Percentiles rank a stretch among this genome's conserved stretches.
Evolutionary conservation across 1,140 invertebrate species (phyloP).

Genomic region (Danaus plexippus): DNA sequence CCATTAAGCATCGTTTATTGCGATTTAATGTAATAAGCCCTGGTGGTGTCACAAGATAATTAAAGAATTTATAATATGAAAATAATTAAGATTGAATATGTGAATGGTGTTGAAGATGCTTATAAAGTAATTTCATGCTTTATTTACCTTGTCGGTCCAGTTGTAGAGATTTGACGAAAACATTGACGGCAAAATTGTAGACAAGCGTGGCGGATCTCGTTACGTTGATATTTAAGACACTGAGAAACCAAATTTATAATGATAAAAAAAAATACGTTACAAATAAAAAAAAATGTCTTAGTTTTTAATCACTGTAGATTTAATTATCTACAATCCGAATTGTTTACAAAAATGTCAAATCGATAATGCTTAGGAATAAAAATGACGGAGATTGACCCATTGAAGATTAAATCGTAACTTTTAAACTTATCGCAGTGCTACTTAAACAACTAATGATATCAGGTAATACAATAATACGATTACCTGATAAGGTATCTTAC

Average conservation of each 20-base stretch:
- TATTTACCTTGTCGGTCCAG: conserved; percentile 36
- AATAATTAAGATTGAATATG: conserved; percentile 10
- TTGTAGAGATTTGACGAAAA: conserved; percentile 34
- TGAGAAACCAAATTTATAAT: conserved; percentile 9
- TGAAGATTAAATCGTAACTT: conserved; percentile 43
- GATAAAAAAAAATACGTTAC: conserved; percentile 32
- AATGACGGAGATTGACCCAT: conserved; percentile 37
- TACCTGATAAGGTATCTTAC: conserved; percentile 58
- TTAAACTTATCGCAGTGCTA: conserved; percentile 23
- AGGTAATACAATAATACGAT: conserved; percentile 41
- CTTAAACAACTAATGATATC: conserved; percentile 22
- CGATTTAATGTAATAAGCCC: conserved; percentile 3
- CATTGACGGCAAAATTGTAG: conserved; percentile 45
- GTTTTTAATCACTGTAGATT: conserved; percentile 32
- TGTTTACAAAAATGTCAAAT: too few relatives aligned
- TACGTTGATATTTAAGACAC: conserved; percentile 22
- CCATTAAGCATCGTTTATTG: conserved; percentile 7
- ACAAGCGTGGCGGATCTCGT: conserved; percentile 45
- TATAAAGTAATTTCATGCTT: conserved; percentile 34
- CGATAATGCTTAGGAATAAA: background rate
- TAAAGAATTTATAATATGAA: conserved; percentile 6
- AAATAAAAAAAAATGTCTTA: conserved; percentile 25
- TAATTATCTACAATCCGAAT: too few relatives aligned
- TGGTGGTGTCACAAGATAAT: conserved; percentile 7
- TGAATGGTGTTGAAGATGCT: background rate